phyloP scores from a whole-genome alignment of 2,888 invertebrate genomes.

The Blera fallax region DNA sequence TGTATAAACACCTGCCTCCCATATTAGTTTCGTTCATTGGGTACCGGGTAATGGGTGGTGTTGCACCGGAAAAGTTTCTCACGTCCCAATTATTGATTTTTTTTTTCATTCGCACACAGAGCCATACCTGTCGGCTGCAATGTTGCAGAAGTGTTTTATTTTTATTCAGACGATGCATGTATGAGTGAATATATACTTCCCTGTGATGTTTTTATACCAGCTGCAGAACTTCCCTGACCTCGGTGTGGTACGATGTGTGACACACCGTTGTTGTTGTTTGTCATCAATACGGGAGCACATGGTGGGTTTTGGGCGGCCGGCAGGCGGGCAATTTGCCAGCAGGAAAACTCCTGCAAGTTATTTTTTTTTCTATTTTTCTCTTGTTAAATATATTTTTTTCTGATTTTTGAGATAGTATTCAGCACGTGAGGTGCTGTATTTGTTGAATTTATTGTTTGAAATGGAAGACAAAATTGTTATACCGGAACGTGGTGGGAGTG shows the following conservation, averaged over 20 bases:
- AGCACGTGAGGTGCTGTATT: slow-evolving; percentile 59
- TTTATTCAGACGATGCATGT: slow-evolving; percentile 17
- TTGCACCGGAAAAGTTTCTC: slow-evolving; percentile 63
- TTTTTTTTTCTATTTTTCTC: slow-evolving; percentile 14
- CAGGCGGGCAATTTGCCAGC: slow-evolving; percentile 53
- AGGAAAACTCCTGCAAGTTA: slow-evolving; percentile 21
- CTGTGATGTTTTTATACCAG: slow-evolving; percentile 39
- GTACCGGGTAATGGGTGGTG: slow-evolving; percentile 15
- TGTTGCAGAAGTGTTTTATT: slow-evolving; percentile 20
- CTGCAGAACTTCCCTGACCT: slow-evolving; percentile 62
- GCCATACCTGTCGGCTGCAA: not conserved
- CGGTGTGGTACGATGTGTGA: slow-evolving; percentile 52
- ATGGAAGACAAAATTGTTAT: not conserved
- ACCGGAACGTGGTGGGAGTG: slow-evolving; percentile 24
- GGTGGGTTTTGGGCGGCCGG: slow-evolving; percentile 21
- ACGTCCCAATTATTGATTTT: slow-evolving; percentile 68
- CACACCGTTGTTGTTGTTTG: slow-evolving; percentile 42
- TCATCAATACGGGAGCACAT: slow-evolving; percentile 40
- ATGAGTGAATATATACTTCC: slow-evolving; percentile 31
- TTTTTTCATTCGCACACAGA: slow-evolving; percentile 32
- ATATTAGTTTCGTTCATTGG: slow-evolving; percentile 28
- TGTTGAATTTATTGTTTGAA: slow-evolving; percentile 42
- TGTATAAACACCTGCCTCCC: slow-evolving; percentile 43
- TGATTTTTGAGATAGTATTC: slow-evolving; percentile 35
- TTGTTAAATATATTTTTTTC: slow-evolving; percentile 1